A percentile compares a stretch with the other conserved stretches of the same genome.
Conservation (phyloP, 2,888 invertebrate genomes). For the Amphipoea oculea region DNA sequence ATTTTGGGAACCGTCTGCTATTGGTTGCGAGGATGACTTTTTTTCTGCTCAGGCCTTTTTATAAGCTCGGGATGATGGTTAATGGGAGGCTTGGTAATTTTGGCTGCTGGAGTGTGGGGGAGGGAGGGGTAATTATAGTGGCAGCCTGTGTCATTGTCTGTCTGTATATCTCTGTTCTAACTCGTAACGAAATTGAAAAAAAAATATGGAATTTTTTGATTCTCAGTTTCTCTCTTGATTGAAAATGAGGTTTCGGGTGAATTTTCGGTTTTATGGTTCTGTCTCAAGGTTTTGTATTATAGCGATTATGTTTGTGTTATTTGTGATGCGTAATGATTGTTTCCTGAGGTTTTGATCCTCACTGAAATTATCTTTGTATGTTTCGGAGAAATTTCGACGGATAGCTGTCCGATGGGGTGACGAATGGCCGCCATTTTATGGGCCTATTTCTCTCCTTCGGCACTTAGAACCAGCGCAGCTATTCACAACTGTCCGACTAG, state of each 20-base stretch:
- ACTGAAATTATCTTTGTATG: background rate
- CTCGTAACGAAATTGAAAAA: slow-evolving; percentile 77
- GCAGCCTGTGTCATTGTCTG: slow-evolving; percentile 88
- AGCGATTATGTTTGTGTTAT: slow-evolving; percentile 41
- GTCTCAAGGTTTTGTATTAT: slow-evolving; percentile 50
- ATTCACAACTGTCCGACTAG: background rate
- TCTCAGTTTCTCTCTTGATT: slow-evolving; percentile 63
- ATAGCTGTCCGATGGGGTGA: background rate
- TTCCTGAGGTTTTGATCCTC: slow-evolving; percentile 27
- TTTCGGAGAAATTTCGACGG: slow-evolving; percentile 13
- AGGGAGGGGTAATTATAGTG: slow-evolving; percentile 85
- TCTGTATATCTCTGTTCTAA: slow-evolving; percentile 81
- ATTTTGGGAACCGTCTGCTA: slow-evolving; percentile 66
- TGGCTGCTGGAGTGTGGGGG: slow-evolving; percentile 71
- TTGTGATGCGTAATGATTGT: slow-evolving; percentile 37
- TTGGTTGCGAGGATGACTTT: slow-evolving; percentile 83
- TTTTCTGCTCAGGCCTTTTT: slow-evolving; percentile 81
- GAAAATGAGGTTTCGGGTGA: slow-evolving; percentile 58
- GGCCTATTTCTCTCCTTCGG: no score
- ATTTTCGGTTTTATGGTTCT: slow-evolving; percentile 56
- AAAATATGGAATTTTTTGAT: slow-evolving; percentile 58
- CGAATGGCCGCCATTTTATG: background rate
- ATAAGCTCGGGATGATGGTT: slow-evolving; percentile 86
- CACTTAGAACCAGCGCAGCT: background rate
- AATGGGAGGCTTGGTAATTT: slow-evolving; percentile 87